These are phyloP conservation scores for Apis dorsata DNA, from an alignment of 1,140 invertebrate species.

Conservation along the genomic window DNA sequence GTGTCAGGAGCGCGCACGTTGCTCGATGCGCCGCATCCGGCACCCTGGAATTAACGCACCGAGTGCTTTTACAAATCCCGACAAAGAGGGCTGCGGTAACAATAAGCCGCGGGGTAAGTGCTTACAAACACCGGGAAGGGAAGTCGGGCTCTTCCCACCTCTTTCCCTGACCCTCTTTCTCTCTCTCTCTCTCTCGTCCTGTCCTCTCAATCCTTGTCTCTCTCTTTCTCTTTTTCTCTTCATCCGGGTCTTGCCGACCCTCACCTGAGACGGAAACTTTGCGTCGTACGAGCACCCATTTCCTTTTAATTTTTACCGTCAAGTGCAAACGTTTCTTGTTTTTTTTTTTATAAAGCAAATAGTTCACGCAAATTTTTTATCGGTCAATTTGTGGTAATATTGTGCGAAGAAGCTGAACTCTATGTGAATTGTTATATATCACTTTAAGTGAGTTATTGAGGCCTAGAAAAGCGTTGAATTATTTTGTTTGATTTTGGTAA, in stretches of 20 bases:
- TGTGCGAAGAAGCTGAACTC: no score
- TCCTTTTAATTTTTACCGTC: not conserved
- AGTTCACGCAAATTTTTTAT: no score
- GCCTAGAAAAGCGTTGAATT: no score
- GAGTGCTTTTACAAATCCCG: constrained; percentile 73
- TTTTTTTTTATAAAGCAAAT: no score
- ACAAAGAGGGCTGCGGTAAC: constrained; percentile 73
- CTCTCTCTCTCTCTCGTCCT: not conserved
- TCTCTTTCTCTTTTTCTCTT: not conserved
- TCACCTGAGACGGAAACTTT: constrained; percentile 30
- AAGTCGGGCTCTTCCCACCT: constrained; percentile 46
- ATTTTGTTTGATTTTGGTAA: no score
- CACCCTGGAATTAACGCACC: constrained; percentile 70
- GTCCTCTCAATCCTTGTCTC: constrained; percentile 1
- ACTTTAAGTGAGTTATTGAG: no score
- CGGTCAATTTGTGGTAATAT: no score
- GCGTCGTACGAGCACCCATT: not conserved
- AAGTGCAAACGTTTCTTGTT: constrained; percentile 10
- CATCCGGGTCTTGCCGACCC: not conserved
- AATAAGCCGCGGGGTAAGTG: constrained; percentile 73
- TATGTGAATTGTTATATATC: no score
- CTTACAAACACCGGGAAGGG: constrained; percentile 69
- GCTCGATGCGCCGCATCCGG: constrained; percentile 50
- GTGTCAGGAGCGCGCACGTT: constrained; percentile 35
- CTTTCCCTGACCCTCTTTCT: constrained; percentile 13